Base-by-base conservation (phyloP, 1,140 invertebrate genomes). In the Babylonia areolata region DNA sequence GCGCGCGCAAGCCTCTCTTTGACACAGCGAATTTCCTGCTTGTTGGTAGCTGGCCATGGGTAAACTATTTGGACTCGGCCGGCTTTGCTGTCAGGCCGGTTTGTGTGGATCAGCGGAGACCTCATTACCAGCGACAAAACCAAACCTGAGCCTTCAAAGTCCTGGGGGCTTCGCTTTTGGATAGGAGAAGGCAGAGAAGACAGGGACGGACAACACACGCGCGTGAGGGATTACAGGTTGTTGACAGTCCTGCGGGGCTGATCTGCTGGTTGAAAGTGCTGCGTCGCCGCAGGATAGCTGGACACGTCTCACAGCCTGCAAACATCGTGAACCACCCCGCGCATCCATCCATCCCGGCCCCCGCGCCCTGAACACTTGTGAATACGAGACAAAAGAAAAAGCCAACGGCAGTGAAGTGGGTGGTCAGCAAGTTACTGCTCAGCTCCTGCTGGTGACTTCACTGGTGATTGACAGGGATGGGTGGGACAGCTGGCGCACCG, bases 81-180 rank as follows among this genome's bases (percentile, higher is more conserved):
- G 39, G 73, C 37, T 39, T 77, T 37, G 12, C 73, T 39, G 73
- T 28, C 73, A 77, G 35, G 3, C 40, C 73, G 37, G 37, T 77
- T 6, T 77, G 73, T 77, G 73, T 77, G 73, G 33, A 37, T 64
- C 58, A 64, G 15, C 28, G 20, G 23, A 3, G 58, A 23, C 23
- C 23, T 40, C 73, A 77, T 77, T 77, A 77, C 73, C 73, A 39
- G 73, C 35, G 73, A 37, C 73, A 77, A 77, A 77, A 77, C 35
- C 33, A 37, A 37, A 77, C 35, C 73, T 6, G 39, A 77, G 39
- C 73, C 73, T 9, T 23, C 37, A 77, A 77, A 77, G 73, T 17
- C 73, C 35, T 77, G 73, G 33, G 3, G 23, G n/a, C 35, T 40
- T 79, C 0, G 42, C 3, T 0, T 9, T 20, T 2, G n/a, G 77